Conservation (phyloP, 1,140 invertebrate species). For the Caenorhabditis remanei region DNA sequence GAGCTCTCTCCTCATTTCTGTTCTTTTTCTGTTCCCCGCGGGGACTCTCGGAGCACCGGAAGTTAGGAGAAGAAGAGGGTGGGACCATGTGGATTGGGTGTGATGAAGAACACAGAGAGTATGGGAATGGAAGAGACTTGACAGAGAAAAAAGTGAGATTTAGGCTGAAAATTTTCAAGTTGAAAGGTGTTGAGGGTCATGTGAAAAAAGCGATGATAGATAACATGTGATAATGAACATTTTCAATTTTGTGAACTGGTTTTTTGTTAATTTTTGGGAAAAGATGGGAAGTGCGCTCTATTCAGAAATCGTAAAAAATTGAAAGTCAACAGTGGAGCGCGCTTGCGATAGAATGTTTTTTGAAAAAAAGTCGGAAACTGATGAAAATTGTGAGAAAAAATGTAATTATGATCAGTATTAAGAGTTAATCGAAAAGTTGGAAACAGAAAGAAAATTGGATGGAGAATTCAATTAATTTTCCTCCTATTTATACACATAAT, state of each 20-base stretch:
- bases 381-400: neutral
- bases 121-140: neutral
- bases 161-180: neutral
- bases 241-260: too few species aligned
- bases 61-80: neutral
- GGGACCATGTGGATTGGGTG: neutral
- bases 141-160: conserved; percentile 1
- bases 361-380: neutral
- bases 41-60: conserved; percentile 22
- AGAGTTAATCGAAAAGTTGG: neutral
- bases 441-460: neutral
- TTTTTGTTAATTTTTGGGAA: too few species aligned
- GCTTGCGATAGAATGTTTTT: too few species aligned
- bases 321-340: too few species aligned
- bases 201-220: neutral
- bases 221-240: conserved; percentile 4
- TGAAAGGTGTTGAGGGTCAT: neutral
- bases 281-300: too few species aligned
- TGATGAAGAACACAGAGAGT: neutral
- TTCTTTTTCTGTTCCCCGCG: neutral
- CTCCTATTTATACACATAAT: too few species aligned
- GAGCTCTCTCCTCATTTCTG: neutral
- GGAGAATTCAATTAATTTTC: neutral
- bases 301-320: too few species aligned
- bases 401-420: neutral